Evolutionary conservation across 1,140 invertebrate species (phyloP), one percentile per base, ranked within the genome.

Genomic region (Trichonephila inaurata): DNA sequence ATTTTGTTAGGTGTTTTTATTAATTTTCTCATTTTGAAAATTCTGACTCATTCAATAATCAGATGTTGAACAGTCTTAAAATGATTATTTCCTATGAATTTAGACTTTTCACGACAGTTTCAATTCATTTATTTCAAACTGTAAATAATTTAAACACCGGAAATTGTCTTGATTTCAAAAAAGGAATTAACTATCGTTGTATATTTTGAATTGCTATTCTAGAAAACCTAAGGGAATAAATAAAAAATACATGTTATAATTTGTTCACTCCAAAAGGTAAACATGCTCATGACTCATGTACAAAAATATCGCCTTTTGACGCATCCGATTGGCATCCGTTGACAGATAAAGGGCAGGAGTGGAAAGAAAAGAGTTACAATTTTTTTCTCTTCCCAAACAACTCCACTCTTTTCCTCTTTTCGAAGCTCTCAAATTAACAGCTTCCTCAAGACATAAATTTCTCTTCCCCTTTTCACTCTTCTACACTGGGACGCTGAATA

Each of bases 281-380:
- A 40, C 72, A 77, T 40, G 60, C 44, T 86, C 83, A 88, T 62
- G 28, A 88, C n/a, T 33, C 21, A 21, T 21, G 51, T 61, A n/a
- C 33, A 62, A 64, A 88, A 88, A 88, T 88, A 88, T 66, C 18
- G 4, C 16, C 24, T 64, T 62, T 44, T 88, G 86, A 88, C 33
- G 86, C 61, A 64, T 40, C 19, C 33, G 85, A 87, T 87, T 87
- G 85, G 85, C 61, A 64, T 88, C 7, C 86, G 86, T 44, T 88
- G 61, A 88, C 61, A 64, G 86, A 88, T 40, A 66, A 40, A 66
- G n/a, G 28, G 33, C 86, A 88, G 58, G 33, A 18, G 60, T 33
- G 28, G 18, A 87, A 19, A 87, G 28, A 85, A 85, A 60, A 44
- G 24, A 28, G 21, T 24, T 58, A 58, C 44, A 1, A 82, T 21